Conservation (phyloP, 2,113 vertebrate species). For the Tupaia chinensis region DNA sequence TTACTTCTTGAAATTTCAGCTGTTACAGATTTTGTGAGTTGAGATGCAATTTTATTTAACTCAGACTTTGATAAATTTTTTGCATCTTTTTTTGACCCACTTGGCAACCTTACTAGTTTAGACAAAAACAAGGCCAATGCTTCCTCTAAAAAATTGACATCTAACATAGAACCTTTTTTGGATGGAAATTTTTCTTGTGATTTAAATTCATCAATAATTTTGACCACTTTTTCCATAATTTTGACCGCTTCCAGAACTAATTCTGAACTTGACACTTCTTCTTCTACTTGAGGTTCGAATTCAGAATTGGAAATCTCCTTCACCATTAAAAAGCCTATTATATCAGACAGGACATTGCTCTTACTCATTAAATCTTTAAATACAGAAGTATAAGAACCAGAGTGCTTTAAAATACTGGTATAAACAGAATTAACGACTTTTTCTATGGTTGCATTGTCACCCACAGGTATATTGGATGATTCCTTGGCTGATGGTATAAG, state of each 20-base stretch:
- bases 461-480: background rate
- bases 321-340: constrained; percentile 80
- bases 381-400: constrained; percentile 71
- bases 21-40: constrained; percentile 76
- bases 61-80: constrained; percentile 57
- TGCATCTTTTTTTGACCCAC: background rate
- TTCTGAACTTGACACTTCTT: constrained; percentile 72
- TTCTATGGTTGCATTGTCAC: constrained; percentile 69
- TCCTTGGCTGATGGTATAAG: constrained; percentile 40
- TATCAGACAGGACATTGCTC: constrained; percentile 74
- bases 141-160: constrained; percentile 76
- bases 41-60: constrained; percentile 74
- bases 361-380: constrained; percentile 78
- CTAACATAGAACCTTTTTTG: background rate
- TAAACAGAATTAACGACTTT: constrained; percentile 77
- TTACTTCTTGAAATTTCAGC: constrained; percentile 77
- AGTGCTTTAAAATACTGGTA: constrained; percentile 70
- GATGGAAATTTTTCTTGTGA: constrained; percentile 14
- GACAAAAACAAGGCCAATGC: constrained; percentile 79
- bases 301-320: constrained; percentile 76
- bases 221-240: constrained; percentile 81
- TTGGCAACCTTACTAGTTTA: constrained; percentile 60
- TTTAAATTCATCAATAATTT: constrained; percentile 67
- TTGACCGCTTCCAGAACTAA: constrained; percentile 76
- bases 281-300: constrained; percentile 67